Evolutionary conservation across 2,797 vertebrate genomes (phyloP).

Genomic region (Oreortyx pictus): DNA sequence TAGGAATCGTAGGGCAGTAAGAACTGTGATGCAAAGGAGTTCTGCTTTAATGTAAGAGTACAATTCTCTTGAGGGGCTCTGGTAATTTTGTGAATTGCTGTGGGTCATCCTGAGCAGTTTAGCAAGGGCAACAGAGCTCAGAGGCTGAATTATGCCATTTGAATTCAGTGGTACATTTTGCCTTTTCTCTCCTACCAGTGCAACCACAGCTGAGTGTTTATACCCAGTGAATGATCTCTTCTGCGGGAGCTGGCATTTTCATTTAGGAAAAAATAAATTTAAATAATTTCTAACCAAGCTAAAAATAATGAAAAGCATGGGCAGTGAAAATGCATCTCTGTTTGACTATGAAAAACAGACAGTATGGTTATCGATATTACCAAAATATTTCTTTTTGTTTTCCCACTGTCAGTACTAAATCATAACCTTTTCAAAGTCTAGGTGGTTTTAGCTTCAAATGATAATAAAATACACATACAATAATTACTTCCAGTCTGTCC

Average conservation of each 20-base stretch:
- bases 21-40: not conserved
- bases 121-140: not conserved
- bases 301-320: not conserved
- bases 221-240: not conserved
- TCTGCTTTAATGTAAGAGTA: not conserved
- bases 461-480: not conserved
- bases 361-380: not conserved
- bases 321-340: not conserved
- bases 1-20: not conserved
- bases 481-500: not conserved
- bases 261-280: not conserved
- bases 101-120: not conserved
- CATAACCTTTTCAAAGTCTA: not conserved
- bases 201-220: not conserved
- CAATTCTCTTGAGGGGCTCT: not conserved
- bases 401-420: not conserved
- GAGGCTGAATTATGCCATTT: not conserved
- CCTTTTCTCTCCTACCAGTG: not conserved
- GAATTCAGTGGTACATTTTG: not conserved
- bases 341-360: not conserved
- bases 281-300: not conserved
- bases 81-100: not conserved
- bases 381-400: constrained; percentile 5
- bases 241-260: not conserved
- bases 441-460: constrained; percentile 3